Evolutionary conservation across 2,113 vertebrate species (phyloP).

Genomic region (Anhinga anhinga): DNA sequence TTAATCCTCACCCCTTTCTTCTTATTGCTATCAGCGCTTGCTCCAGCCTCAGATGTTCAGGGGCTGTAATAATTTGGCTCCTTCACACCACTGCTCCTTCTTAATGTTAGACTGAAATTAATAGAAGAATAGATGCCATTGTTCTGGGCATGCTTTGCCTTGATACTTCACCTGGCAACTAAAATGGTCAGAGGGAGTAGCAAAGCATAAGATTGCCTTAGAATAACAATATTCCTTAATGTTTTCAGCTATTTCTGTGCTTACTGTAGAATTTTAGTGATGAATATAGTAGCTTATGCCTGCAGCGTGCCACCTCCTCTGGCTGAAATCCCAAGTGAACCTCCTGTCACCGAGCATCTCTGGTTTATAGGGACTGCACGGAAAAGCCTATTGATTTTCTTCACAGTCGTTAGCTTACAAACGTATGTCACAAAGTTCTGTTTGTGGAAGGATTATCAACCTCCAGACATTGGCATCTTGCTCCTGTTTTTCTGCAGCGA

Average conservation of each 20-base stretch:
- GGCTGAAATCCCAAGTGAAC: neutral
- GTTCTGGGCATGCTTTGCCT: neutral
- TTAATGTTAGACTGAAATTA: neutral
- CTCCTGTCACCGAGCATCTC: neutral
- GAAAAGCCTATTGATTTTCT: neutral
- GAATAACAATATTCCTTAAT: neutral
- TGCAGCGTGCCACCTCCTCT: neutral
- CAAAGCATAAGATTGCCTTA: neutral
- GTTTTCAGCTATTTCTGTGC: neutral
- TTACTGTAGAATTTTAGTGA: neutral
- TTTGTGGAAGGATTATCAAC: neutral
- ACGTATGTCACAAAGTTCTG: neutral
- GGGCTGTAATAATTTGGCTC: neutral
- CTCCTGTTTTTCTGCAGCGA: neutral
- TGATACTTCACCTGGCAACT: neutral
- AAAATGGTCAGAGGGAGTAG: neutral
- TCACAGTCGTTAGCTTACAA: neutral
- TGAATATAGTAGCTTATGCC: neutral
- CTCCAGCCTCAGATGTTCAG: neutral
- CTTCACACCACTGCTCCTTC: neutral
- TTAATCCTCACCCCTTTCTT: neutral
- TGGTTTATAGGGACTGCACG: neutral
- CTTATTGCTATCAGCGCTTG: rapidly evolving
- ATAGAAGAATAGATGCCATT: neutral
- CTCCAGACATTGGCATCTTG: neutral